phyloP scores from a whole-genome alignment of 2,113 vertebrate genomes.

The Lasiurus borealis region DNA sequence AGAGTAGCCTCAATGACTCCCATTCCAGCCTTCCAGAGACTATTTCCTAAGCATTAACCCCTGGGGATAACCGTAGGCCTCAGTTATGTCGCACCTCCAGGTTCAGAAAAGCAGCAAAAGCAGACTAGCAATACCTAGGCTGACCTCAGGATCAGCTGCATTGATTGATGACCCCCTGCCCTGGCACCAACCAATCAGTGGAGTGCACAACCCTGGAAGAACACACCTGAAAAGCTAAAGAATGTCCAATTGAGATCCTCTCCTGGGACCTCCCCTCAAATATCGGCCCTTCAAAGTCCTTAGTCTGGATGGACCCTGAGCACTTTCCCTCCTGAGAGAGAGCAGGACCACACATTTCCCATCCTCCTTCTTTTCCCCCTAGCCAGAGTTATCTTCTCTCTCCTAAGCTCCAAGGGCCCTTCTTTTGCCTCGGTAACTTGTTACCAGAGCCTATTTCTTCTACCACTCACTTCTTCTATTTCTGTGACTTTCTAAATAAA shows the following conservation, averaged over 20 bases:
- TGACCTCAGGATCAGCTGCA: background rate
- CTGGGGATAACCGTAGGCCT: background rate
- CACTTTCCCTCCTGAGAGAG: background rate
- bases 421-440: background rate
- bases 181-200: background rate
- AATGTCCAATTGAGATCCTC: background rate
- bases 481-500: background rate
- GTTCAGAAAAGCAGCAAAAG: background rate
- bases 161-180: background rate
- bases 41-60: background rate
- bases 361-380: background rate
- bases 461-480: background rate
- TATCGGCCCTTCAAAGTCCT: background rate
- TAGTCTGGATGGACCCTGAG: background rate
- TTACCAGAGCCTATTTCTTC: background rate
- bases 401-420: background rate
- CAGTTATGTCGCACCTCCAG: background rate
- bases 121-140: background rate
- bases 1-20: background rate
- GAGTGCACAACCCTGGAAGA: background rate
- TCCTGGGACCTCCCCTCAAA: background rate
- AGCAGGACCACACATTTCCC: background rate
- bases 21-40: background rate
- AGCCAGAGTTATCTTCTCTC: background rate
- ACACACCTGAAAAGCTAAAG: background rate